Base-by-base conservation (phyloP, 2,888 invertebrate genomes). In the Dioctria rufipes region DNA sequence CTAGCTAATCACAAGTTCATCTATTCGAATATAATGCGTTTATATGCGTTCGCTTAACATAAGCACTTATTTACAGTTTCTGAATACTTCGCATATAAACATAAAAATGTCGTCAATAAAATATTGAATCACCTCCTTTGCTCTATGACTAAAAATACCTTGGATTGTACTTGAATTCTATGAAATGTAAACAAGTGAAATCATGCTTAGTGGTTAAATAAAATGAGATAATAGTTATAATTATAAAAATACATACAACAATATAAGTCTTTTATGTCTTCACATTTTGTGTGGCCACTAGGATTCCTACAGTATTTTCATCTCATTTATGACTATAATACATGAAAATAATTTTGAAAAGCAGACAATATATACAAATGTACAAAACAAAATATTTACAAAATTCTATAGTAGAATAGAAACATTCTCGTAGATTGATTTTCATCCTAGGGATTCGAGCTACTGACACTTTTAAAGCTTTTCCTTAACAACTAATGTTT, bases 381-480 rank as follows among this genome's bases (percentile, higher is more conserved):
- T 46, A 42, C 39, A 46, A 77, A 77, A 61, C 60, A 63, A 73
- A 54, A 11, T 49, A 63, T 46, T 39, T 77, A 77, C 77, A 63
- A 63, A 73, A 61, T 63, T n/a, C 11, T 43, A 61, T 6, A 37
- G 39, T 43, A 77, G 63, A 63, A 46, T 43, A 77, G 63, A 63
- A 58, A 77, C 43, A 49, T 58, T 77, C 54, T 77, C 63, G 63
- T 42, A 40, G 42, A 40, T 37, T 54, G n/a, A 40, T 58, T 54
- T 40, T 8, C 58, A 75, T 60, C 63, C 46, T 77, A 61, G 39
- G 49, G 40, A 77, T 46, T 42, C 46, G 46, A 43, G 25, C 58
- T 67, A 79, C 79, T 60, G 67, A 58, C 79, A 79, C 60, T 67
- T 66, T 79, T 79, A 79, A 79, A 79, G 79, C 79, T 79, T 69